A percentile compares a stretch with the other conserved stretches of the same genome.
Conservation (phyloP, 2,888 invertebrate species). For the Sarcophaga variegata region DNA sequence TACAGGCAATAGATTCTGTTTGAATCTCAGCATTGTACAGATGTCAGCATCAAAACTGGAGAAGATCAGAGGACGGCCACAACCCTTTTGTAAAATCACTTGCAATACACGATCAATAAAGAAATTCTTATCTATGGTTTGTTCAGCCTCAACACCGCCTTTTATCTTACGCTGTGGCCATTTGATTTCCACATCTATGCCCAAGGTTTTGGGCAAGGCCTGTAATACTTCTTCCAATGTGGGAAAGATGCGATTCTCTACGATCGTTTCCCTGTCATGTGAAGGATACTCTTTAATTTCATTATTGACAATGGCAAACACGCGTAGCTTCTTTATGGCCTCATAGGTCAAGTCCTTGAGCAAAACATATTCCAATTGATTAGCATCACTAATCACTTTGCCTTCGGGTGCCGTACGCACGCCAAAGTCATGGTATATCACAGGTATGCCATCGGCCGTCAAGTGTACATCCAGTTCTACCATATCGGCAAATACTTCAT, state of each 20-base stretch:
- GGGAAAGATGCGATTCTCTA: slow-evolving; percentile 97
- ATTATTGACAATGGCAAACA: slow-evolving; percentile 89
- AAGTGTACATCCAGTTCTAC: slow-evolving; percentile 99
- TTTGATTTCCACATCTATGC: slow-evolving; percentile 99
- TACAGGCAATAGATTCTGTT: slow-evolving; percentile 98
- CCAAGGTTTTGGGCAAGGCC: slow-evolving; percentile 90
- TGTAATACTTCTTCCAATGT: slow-evolving; percentile 92
- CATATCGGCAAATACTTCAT: slow-evolving; percentile 96
- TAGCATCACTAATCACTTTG: slow-evolving; percentile 85
- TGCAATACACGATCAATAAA: slow-evolving; percentile 94
- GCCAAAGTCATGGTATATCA: slow-evolving; percentile 97
- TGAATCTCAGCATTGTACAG: slow-evolving; percentile 94
- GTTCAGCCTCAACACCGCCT: slow-evolving; percentile 92
- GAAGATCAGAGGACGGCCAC: slow-evolving; percentile 92
- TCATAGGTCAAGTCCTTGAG: slow-evolving; percentile 96
- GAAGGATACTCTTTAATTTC: slow-evolving; percentile 86
- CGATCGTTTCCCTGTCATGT: slow-evolving; percentile 88
- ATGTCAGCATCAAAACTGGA: slow-evolving; percentile 98
- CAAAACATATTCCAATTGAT: slow-evolving; percentile 94
- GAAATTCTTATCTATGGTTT: slow-evolving; percentile 92
- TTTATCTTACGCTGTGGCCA: slow-evolving; percentile 95
- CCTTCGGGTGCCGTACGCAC: slow-evolving; percentile 89
- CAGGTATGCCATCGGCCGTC: slow-evolving; percentile 95
- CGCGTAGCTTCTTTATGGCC: slow-evolving; percentile 94
- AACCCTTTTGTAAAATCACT: slow-evolving; percentile 90